Percentiles rank a stretch among this genome's conserved stretches.
Conservation (phyloP, 2,888 invertebrate species). For the Spicauda simplicius region DNA sequence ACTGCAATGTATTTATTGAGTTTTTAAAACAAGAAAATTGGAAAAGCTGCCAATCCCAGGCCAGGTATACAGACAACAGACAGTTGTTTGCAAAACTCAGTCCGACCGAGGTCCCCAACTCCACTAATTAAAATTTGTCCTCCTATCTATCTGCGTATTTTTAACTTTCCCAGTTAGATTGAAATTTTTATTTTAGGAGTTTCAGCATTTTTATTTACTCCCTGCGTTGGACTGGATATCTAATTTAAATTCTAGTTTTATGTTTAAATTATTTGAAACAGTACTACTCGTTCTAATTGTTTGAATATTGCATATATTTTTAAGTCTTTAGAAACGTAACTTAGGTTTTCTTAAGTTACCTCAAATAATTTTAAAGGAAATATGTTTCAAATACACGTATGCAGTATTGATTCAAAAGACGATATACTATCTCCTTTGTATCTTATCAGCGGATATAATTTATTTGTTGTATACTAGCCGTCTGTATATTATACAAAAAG, state of each 20-base stretch:
- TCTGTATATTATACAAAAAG: neutral
- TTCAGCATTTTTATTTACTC: slow-evolving; percentile 10
- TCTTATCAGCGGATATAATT: neutral
- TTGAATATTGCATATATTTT: too few species aligned
- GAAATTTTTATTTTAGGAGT: slow-evolving; percentile 12
- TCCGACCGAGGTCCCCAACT: slow-evolving; percentile 24
- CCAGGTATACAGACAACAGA: slow-evolving; percentile 13
- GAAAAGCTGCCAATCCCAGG: neutral
- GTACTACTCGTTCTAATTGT: neutral
- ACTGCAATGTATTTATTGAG: neutral
- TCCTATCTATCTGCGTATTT: slow-evolving; percentile 24
- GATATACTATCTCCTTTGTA: neutral
- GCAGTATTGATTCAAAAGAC: too few species aligned
- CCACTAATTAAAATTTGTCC: slow-evolving; percentile 31
- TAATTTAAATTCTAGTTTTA: neutral
- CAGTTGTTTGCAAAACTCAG: slow-evolving; percentile 20
- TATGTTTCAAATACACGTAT: too few species aligned
- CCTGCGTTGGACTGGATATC: neutral
- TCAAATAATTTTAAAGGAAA: too few species aligned
- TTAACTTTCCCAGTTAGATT: slow-evolving; percentile 28
- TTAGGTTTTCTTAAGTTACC: too few species aligned
- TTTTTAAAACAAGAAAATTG: neutral
- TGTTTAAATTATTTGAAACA: neutral
- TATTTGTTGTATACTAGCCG: neutral
- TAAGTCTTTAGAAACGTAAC: too few species aligned